Percentiles rank a stretch among this genome's conserved stretches.
These are phyloP conservation scores for Trichacis sp. DNA, from an alignment of 2,888 invertebrate genomes.

Conservation along the genomic window DNA sequence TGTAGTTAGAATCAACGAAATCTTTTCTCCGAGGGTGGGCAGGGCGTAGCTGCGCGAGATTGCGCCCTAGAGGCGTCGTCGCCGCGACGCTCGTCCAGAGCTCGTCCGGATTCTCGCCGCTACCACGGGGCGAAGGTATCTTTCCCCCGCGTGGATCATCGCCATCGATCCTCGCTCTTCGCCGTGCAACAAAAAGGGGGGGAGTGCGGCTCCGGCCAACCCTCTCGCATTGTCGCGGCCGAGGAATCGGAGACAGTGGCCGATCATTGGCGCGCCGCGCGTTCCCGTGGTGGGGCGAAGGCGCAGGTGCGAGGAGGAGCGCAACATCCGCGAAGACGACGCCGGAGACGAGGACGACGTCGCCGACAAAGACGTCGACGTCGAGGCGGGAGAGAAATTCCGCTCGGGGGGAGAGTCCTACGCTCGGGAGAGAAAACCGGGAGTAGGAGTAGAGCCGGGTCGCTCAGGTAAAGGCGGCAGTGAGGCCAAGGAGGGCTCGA, in stretches of 20 bases:
- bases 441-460: slow-evolving; percentile 34
- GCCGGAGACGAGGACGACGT: slow-evolving; percentile 46
- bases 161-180: slow-evolving; percentile 22
- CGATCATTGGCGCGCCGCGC: slow-evolving; percentile 66
- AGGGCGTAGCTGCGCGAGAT: slow-evolving; percentile 60
- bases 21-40: too few relatives aligned
- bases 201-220: slow-evolving; percentile 4
- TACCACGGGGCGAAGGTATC: slow-evolving; percentile 34
- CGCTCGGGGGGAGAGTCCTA: slow-evolving; percentile 46
- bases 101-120: too few relatives aligned
- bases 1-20: too few relatives aligned
- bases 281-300: slow-evolving; percentile 47
- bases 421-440: slow-evolving; percentile 20
- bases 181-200: slow-evolving; percentile 23
- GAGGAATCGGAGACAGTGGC: slow-evolving; percentile 59
- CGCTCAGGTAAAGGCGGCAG: slow-evolving; percentile 37
- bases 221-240: slow-evolving; percentile 33
- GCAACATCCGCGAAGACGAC: slow-evolving; percentile 48
- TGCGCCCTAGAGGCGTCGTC: slow-evolving; percentile 66
- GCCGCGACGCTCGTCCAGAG: slow-evolving; percentile 48
- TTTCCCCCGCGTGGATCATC: slow-evolving; percentile 45
- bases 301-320: slow-evolving; percentile 50
- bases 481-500: slow-evolving; percentile 48
- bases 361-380: slow-evolving; percentile 52
- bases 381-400: slow-evolving; percentile 37